phyloP scores from a whole-genome alignment of 2,797 vertebrate genomes.

The Pterois miles region DNA sequence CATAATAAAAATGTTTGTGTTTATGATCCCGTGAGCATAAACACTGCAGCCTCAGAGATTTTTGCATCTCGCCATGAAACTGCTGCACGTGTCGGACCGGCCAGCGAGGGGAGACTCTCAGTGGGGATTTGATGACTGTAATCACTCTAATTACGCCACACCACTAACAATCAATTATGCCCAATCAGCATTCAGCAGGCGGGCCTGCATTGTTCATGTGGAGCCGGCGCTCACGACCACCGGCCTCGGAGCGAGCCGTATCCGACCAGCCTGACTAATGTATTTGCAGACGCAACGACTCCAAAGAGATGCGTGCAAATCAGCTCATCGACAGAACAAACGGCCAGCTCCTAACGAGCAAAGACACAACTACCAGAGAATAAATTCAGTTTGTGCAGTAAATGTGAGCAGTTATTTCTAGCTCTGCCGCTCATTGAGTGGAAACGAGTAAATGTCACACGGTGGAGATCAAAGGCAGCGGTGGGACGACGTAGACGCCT shows the following conservation, averaged over 20 bases:
- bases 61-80: background rate
- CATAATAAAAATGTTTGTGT: background rate
- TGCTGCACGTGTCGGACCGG: background rate
- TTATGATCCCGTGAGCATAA: background rate
- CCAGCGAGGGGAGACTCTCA: background rate
- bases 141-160: slow-evolving; percentile 53
- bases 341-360: background rate
- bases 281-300: background rate
- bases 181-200: slow-evolving; percentile 53
- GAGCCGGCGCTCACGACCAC: background rate
- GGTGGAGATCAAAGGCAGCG: slow-evolving; percentile 33
- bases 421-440: slow-evolving; percentile 7
- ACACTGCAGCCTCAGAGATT: background rate
- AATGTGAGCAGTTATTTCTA: slow-evolving; percentile 5
- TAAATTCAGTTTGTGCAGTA: background rate
- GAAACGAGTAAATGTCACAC: slow-evolving; percentile 34
- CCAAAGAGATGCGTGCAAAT: background rate
- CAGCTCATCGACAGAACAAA: background rate
- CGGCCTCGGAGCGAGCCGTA: background rate
- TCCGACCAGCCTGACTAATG: background rate
- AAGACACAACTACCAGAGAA: background rate
- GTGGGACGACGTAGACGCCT: slow-evolving; percentile 8
- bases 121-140: slow-evolving; percentile 46
- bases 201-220: background rate
- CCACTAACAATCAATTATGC: slow-evolving; percentile 44